Conservation (phyloP, 2,113 vertebrate genomes). For the Alosa alosa region DNA sequence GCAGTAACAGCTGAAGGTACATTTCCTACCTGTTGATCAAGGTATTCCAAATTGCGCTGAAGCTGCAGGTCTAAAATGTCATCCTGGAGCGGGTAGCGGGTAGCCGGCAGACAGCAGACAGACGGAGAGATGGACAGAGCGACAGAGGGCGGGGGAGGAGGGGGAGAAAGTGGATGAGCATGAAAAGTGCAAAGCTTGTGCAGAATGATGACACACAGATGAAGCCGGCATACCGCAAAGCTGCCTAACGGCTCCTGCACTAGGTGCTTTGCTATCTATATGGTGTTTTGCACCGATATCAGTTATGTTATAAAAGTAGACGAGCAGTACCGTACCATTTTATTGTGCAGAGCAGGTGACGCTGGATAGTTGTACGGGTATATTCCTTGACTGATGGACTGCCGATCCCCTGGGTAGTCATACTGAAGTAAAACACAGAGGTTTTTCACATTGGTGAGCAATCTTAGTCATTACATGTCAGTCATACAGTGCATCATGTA, state of each 20-base stretch:
- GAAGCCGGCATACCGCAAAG: background rate
- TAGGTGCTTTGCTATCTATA: background rate
- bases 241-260: background rate
- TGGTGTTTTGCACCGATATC: background rate
- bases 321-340: constrained; percentile 81
- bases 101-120: constrained; percentile 18
- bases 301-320: background rate
- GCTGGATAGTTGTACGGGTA: constrained; percentile 87
- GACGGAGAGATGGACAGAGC: constrained; percentile 1
- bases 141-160: background rate
- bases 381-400: constrained; percentile 81
- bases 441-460: background rate
- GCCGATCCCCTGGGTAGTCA: constrained; percentile 86
- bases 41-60: constrained; percentile 97
- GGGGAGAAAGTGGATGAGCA: background rate
- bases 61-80: constrained; percentile 98
- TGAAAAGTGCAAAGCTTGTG: background rate
- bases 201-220: background rate
- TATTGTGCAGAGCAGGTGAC: constrained; percentile 86
- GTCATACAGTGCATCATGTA: background rate
- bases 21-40: constrained; percentile 93
- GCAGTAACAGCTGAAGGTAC: background rate
- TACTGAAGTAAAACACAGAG: constrained; percentile 75
- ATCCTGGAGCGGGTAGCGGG: constrained; percentile 81
- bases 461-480: background rate